These are phyloP conservation scores for Scytalopus superciliaris DNA, from an alignment of 2,113 vertebrate genomes.

Conservation along the genomic window DNA sequence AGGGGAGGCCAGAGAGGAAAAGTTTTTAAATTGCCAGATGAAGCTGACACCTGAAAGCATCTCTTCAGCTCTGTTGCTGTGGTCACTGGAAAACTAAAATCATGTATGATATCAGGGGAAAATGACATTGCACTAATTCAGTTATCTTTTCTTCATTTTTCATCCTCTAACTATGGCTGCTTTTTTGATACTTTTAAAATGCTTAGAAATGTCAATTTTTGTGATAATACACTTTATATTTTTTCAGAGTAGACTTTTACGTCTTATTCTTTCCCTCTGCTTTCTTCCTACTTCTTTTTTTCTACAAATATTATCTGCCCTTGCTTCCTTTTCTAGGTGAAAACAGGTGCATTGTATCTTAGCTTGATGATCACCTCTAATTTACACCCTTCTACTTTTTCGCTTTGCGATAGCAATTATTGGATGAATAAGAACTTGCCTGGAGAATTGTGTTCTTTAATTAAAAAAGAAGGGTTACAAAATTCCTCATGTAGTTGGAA, in stretches of 20 bases:
- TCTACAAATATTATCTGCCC: background rate
- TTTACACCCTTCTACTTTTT: background rate
- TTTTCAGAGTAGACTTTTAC: background rate
- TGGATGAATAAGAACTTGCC: background rate
- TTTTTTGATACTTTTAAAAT: background rate
- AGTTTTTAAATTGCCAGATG: background rate
- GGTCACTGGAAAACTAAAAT: conserved; percentile 20
- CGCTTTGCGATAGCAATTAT: background rate
- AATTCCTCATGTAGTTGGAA: background rate
- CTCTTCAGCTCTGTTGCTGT: background rate
- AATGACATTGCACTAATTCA: conserved; percentile 18
- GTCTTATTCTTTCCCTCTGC: background rate
- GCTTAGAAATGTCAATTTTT: background rate
- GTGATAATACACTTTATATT: background rate
- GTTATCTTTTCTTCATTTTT: background rate
- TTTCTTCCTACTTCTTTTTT: background rate
- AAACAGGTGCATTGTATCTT: background rate
- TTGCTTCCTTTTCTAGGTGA: background rate
- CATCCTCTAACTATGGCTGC: background rate
- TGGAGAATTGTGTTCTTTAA: background rate
- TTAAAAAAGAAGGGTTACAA: background rate
- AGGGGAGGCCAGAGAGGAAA: background rate
- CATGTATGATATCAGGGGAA: background rate
- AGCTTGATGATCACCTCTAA: background rate
- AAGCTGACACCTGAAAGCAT: background rate